Evolutionary conservation across 2,113 vertebrate species (phyloP).

Genomic region (Grus americana): DNA sequence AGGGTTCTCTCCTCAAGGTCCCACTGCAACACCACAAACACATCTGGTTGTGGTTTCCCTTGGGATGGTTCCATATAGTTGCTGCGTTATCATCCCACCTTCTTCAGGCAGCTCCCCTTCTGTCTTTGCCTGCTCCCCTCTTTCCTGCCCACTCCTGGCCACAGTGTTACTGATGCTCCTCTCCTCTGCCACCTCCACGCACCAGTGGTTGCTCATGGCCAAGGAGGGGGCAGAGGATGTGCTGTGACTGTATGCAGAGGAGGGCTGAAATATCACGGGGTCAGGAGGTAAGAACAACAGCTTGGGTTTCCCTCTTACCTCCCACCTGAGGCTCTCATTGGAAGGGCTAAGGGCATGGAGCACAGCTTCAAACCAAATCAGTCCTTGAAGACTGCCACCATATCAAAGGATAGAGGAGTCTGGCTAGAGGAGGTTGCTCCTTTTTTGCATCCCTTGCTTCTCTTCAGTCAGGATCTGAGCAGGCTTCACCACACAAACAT

Average conservation of each 20-base stretch:
- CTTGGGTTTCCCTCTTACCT: not conserved
- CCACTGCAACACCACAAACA: not conserved
- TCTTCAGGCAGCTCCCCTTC: not conserved
- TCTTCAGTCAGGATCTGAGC: not conserved
- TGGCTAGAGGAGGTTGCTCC: not conserved
- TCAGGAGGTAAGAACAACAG: not conserved
- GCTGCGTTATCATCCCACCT: not conserved
- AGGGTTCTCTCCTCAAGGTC: not conserved
- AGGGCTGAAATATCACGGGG: not conserved
- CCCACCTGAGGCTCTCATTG: accelerated
- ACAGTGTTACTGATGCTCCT: not conserved
- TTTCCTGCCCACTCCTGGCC: not conserved
- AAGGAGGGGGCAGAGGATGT: not conserved
- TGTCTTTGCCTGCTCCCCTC: not conserved
- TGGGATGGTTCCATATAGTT: not conserved
- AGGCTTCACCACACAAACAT: not conserved
- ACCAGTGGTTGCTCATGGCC: not conserved
- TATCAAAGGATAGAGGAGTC: not conserved
- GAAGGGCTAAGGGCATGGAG: not conserved
- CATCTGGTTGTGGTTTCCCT: not conserved
- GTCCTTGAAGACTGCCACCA: not conserved
- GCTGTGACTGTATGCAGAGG: not conserved
- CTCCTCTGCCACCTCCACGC: not conserved
- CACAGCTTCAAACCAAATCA: not conserved
- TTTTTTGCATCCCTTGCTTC: not conserved